Percentiles rank a stretch among this genome's conserved stretches.
phyloP scores from a whole-genome alignment of 2,888 invertebrate species.

The Yponomeuta cagnagella region DNA sequence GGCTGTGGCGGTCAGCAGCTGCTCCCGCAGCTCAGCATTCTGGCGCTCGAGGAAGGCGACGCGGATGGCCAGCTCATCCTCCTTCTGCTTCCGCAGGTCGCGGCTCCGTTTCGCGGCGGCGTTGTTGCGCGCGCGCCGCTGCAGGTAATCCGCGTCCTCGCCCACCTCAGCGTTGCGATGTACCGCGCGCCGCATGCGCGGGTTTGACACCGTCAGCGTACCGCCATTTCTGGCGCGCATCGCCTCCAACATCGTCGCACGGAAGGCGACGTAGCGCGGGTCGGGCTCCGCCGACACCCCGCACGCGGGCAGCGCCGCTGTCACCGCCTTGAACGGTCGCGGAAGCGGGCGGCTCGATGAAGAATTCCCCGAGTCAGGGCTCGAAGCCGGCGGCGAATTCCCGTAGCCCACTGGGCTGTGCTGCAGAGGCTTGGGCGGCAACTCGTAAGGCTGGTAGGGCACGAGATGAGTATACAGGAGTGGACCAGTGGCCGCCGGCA shows the following conservation, averaged over 20 bases:
- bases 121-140: conserved; percentile 92
- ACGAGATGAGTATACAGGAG: no score
- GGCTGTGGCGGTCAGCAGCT: background rate
- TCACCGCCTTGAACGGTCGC: conserved; percentile 14
- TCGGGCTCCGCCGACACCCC: conserved; percentile 34
- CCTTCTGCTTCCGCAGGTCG: conserved; percentile 91
- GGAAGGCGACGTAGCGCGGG: conserved; percentile 75
- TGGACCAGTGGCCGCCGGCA: no score
- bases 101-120: conserved; percentile 95
- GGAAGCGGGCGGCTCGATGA: background rate
- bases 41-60: conserved; percentile 4
- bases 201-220: conserved; percentile 59
- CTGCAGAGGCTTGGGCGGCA: no score
- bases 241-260: conserved; percentile 76
- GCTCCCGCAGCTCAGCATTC: conserved; percentile 1
- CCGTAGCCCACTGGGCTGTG: no score
- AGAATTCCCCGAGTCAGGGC: background rate
- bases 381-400: no score
- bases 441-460: no score
- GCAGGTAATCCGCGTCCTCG: conserved; percentile 87
- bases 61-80: conserved; percentile 82
- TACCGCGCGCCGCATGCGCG: conserved; percentile 76
- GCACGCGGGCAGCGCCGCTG: conserved; percentile 6
- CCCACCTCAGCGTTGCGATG: conserved; percentile 24
- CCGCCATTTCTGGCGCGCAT: conserved; percentile 70